These are phyloP conservation scores for Miniopterus natalensis DNA, from an alignment of 2,113 vertebrate species.

Conservation along the genomic window DNA sequence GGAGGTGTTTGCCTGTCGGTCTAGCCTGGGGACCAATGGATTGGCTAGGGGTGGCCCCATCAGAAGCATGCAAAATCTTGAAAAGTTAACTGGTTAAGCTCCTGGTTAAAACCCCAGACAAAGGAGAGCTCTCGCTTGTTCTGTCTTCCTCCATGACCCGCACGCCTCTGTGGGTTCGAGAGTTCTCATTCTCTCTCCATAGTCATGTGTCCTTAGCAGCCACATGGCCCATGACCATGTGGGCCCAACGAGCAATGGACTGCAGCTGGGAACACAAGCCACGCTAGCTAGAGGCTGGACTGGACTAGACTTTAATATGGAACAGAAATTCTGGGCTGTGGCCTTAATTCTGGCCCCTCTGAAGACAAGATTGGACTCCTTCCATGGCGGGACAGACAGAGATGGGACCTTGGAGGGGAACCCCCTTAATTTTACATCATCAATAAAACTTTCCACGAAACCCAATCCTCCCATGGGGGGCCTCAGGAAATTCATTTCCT, in stretches of 20 bases:
- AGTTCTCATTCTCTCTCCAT: not conserved
- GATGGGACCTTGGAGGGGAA: not conserved
- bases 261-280: not conserved
- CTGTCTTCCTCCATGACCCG: not conserved
- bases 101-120: not conserved
- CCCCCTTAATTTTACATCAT: not conserved
- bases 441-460: not conserved
- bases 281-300: not conserved
- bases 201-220: not conserved
- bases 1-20: not conserved
- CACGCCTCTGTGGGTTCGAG: not conserved
- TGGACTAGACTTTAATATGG: not conserved
- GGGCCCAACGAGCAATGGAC: not conserved
- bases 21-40: not conserved
- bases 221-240: not conserved
- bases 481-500: not conserved
- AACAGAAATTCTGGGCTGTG: not conserved
- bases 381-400: not conserved
- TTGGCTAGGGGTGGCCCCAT: not conserved
- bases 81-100: not conserved
- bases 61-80: not conserved
- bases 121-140: not conserved
- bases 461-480: not conserved
- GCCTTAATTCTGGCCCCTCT: not conserved
- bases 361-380: not conserved